Evolutionary conservation across 1,140 invertebrate species (phyloP).

Genomic region (Drosophila carrolli): DNA sequence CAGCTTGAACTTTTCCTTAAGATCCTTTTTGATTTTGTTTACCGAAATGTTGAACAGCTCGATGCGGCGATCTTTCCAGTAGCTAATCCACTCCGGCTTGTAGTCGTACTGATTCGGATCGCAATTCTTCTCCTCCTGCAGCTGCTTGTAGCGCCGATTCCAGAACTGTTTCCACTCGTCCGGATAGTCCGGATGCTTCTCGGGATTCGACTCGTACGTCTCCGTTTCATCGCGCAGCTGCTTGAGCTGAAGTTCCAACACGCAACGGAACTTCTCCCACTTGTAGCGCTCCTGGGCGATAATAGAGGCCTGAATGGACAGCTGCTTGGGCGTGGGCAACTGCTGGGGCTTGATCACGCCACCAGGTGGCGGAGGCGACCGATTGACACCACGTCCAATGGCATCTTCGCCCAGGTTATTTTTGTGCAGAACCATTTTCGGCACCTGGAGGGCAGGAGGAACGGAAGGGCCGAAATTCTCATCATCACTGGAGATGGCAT

Average conservation of each 20-base stretch:
- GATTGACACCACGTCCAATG: constrained; percentile 51
- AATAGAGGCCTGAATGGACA: constrained; percentile 70
- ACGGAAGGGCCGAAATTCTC: constrained; percentile 25
- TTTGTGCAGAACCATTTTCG: constrained; percentile 14
- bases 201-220: constrained; percentile 92
- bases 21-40: constrained; percentile 84
- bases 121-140: constrained; percentile 90
- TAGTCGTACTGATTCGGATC: constrained; percentile 92
- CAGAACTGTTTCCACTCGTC: constrained; percentile 95
- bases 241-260: constrained; percentile 80
- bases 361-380: constrained; percentile 49
- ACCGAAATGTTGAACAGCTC: constrained; percentile 88
- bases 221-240: constrained; percentile 87
- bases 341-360: constrained; percentile 12
- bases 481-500: constrained; percentile 82
- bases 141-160: constrained; percentile 92
- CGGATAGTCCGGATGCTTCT: constrained; percentile 93
- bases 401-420: constrained; percentile 33
- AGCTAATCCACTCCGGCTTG: constrained; percentile 94
- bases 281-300: constrained; percentile 86
- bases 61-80: constrained; percentile 92
- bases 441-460: neutral
- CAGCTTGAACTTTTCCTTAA: constrained; percentile 86
- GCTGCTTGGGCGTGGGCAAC: constrained; percentile 77
- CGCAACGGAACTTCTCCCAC: constrained; percentile 86